Percentiles rank a stretch among this genome's conserved stretches.
Conservation (phyloP, 1,140 invertebrate genomes). For the Drosophila ambigua region DNA sequence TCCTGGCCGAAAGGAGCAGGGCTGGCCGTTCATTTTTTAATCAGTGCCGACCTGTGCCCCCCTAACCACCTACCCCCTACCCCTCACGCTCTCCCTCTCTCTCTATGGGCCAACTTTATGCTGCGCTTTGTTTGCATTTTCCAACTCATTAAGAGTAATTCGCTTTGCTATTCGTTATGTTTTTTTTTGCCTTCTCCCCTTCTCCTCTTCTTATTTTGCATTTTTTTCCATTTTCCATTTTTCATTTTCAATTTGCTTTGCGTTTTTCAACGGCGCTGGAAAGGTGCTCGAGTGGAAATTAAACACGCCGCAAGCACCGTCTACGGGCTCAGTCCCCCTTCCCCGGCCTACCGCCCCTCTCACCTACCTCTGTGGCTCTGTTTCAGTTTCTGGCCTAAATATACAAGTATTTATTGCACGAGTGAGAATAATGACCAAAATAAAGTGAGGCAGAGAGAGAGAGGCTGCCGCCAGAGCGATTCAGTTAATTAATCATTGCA, state of each 20-base stretch:
- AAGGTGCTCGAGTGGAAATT: constrained; percentile 65
- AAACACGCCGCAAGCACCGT: constrained; percentile 33
- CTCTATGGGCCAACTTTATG: constrained; percentile 40
- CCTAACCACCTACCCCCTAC: too few species aligned
- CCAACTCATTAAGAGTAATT: constrained; percentile 72
- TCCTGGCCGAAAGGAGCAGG: constrained; percentile 21
- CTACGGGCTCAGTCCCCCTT: neutral
- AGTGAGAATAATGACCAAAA: constrained; percentile 21
- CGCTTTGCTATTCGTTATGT: constrained; percentile 45
- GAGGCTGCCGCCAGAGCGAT: neutral
- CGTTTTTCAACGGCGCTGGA: constrained; percentile 29
- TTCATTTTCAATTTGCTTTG: constrained; percentile 42
- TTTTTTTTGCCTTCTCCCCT: constrained; percentile 10
- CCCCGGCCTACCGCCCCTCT: neutral
- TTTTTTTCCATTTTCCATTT: neutral
- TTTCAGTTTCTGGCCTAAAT: constrained; percentile 41
- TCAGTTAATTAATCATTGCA: constrained; percentile 63
- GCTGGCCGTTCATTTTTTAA: constrained; percentile 37
- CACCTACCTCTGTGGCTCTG: constrained; percentile 4
- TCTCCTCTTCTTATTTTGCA: too few species aligned
- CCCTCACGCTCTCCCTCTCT: neutral
- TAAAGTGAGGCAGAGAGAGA: neutral
- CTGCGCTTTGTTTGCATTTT: constrained; percentile 68
- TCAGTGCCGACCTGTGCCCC: constrained; percentile 24
- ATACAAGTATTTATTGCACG: constrained; percentile 37